These are phyloP conservation scores for Sphaerophoria rueppellii DNA, from an alignment of 2,888 invertebrate genomes.

Conservation along the genomic window DNA sequence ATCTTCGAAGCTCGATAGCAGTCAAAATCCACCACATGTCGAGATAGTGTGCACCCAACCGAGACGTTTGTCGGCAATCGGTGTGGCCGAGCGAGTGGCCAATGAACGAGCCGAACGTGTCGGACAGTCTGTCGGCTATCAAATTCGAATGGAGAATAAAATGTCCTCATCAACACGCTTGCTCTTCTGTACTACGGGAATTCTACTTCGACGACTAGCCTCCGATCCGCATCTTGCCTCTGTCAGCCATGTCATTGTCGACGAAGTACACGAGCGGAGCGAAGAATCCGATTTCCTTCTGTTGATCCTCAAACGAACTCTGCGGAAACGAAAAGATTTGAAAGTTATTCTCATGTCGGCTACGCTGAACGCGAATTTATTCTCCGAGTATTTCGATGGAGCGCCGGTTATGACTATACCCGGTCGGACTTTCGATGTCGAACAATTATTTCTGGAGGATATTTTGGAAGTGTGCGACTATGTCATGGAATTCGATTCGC, in stretches of 20 bases:
- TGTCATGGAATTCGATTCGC: constrained; percentile 85
- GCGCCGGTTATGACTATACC: constrained; percentile 92
- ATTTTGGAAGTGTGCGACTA: constrained; percentile 87
- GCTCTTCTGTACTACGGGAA: constrained; percentile 97
- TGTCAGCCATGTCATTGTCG: constrained; percentile 93
- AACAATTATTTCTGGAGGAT: constrained; percentile 91
- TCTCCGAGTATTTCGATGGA: constrained; percentile 90
- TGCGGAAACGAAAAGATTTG: constrained; percentile 88
- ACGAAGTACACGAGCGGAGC: constrained; percentile 96
- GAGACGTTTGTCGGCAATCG: constrained; percentile 94
- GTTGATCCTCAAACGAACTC: constrained; percentile 90
- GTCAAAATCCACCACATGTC: constrained; percentile 85
- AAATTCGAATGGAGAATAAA: constrained; percentile 91
- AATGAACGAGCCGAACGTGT: constrained; percentile 90
- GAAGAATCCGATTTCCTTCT: constrained; percentile 95
- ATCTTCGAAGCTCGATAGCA: constrained; percentile 82
- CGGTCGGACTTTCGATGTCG: constrained; percentile 92
- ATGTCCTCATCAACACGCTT: constrained; percentile 90
- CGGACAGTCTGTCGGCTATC: constrained; percentile 84
- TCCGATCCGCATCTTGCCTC: constrained; percentile 89
- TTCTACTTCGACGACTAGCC: constrained; percentile 91
- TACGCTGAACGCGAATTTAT: constrained; percentile 92
- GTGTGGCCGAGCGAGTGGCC: constrained; percentile 95
- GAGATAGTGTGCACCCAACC: constrained; percentile 97
- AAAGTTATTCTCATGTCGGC: constrained; percentile 97